Conservation (phyloP, 2,113 vertebrate genomes). For the Scophthalmus maximus region DNA sequence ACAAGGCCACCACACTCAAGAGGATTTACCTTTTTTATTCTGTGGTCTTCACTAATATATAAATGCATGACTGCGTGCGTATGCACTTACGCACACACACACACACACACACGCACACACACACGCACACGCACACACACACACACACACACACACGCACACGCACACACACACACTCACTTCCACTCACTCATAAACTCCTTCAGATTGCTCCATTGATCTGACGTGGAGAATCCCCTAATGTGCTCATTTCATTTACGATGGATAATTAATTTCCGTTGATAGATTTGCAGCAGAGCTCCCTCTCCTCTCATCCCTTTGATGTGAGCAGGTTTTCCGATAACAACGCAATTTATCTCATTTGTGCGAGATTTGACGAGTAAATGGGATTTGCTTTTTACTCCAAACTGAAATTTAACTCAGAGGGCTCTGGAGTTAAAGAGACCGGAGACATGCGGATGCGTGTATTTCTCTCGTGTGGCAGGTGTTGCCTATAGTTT, state of each 20-base stretch:
- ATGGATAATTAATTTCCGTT: conserved; percentile 78
- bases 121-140: conserved; percentile 32
- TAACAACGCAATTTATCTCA: conserved; percentile 72
- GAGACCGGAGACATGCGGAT: neutral
- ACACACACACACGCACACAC: neutral
- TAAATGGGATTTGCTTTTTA: conserved; percentile 67
- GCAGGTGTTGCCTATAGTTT: conserved; percentile 13
- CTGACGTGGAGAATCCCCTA: conserved; percentile 65
- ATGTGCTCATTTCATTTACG: conserved; percentile 74
- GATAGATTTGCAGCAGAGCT: conserved; percentile 67
- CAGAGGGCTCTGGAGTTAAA: conserved; percentile 16
- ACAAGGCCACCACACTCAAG: neutral
- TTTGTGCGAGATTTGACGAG: conserved; percentile 60
- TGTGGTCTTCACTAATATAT: conserved; percentile 22
- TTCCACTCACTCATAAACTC: conserved; percentile 61
- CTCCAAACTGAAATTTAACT: conserved; percentile 51
- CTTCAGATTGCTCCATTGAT: conserved; percentile 71
- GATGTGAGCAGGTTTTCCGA: conserved; percentile 70
- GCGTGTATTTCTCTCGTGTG: neutral
- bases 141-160: conserved; percentile 23
- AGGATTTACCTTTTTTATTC: conserved; percentile 1
- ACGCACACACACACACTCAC: conserved; percentile 31
- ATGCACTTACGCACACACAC: neutral
- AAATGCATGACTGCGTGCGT: neutral
- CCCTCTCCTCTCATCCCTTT: conserved; percentile 57